Base-by-base conservation (phyloP, 2,113 vertebrate species). In the Blennius ocellaris region DNA sequence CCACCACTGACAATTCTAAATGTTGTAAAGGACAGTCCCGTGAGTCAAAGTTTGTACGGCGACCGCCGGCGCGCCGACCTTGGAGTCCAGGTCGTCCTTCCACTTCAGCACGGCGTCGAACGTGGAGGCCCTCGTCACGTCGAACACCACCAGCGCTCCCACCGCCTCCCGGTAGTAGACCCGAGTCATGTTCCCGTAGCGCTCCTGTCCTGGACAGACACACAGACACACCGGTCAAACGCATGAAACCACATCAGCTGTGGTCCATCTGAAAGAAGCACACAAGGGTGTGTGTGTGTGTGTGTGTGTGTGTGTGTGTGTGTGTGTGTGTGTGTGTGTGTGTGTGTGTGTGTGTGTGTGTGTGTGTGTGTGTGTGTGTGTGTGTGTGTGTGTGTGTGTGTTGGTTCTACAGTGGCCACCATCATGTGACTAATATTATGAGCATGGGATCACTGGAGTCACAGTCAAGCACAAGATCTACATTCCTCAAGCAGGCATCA, bases 151-250 rank as follows among this genome's bases (percentile, higher is more conserved):
- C 74, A 95, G 67, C 0, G 94, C 95, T 38, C 94, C 95, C 14
- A 95, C 93, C 0, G 95, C 95, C 82, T 95, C 94, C 49, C 93
- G 76, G 87, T 95, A 95, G 66, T 95, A 95, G 50, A 95, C 93
- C 5, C 94, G 92, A 7, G 95, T 95, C 95, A 95, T 95, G 89
- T 95, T 95, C 45, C 95, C 95, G 38, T 95, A 95, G 0, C 94
- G 87, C 83, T 95, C 94, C 87, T 95, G 94, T 70, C 94, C 94
- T 95, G 85, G 12, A 44, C 75, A 72, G 39, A 76, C 55, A 59
- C 39, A 56, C 37, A 59, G 3, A 66, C 16, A 21, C 37, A 58
- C n/a, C 11, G 44, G 69, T 50, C 1, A 76, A 47, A 6, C 41
- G 50, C 11, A 38, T 60, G 0, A 67, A 79, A 78, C 70, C 0